These are phyloP conservation scores for Acrocyrtus sp. DNA, from an alignment of 2,888 invertebrate genomes.

Conservation along the genomic window DNA sequence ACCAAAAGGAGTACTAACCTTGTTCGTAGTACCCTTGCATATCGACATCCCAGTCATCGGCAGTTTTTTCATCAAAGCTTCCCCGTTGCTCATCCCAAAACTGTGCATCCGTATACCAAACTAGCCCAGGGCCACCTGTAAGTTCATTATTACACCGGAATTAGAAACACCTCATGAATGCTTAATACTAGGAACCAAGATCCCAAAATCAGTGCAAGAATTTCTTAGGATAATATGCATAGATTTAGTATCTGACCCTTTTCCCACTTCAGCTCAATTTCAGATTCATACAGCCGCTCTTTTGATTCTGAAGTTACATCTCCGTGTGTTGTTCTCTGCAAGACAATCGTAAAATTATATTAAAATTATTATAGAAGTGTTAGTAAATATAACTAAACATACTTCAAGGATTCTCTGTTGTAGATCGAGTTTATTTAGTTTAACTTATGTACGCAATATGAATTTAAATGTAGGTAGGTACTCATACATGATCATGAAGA, in stretches of 20 bases:
- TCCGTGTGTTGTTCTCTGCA: slow-evolving; percentile 56
- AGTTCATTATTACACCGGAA: too few species aligned
- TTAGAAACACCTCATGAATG: neutral
- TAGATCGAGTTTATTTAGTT: too few species aligned
- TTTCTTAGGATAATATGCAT: too few species aligned
- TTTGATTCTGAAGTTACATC: slow-evolving; percentile 65
- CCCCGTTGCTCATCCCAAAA: slow-evolving; percentile 69
- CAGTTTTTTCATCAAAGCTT: slow-evolving; percentile 70
- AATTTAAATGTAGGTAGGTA: too few species aligned
- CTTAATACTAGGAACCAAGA: neutral
- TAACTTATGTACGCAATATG: too few species aligned
- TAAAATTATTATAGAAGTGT: neutral
- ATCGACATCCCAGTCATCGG: slow-evolving; percentile 72
- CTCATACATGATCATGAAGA: slow-evolving; percentile 68
- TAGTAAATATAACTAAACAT: neutral
- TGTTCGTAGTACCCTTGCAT: slow-evolving; percentile 69
- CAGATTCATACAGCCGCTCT: slow-evolving; percentile 68
- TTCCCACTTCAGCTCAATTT: slow-evolving; percentile 70
- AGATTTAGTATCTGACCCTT: slow-evolving; percentile 69
- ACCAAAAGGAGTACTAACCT: slow-evolving; percentile 55
- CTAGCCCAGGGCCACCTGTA: slow-evolving; percentile 69
- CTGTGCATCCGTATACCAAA: slow-evolving; percentile 71
- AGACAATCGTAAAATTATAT: neutral
- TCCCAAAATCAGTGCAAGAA: neutral
- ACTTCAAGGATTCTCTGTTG: too few species aligned